Conservation (phyloP, 2,888 invertebrate species). For the Chaitophorus viminalis region DNA sequence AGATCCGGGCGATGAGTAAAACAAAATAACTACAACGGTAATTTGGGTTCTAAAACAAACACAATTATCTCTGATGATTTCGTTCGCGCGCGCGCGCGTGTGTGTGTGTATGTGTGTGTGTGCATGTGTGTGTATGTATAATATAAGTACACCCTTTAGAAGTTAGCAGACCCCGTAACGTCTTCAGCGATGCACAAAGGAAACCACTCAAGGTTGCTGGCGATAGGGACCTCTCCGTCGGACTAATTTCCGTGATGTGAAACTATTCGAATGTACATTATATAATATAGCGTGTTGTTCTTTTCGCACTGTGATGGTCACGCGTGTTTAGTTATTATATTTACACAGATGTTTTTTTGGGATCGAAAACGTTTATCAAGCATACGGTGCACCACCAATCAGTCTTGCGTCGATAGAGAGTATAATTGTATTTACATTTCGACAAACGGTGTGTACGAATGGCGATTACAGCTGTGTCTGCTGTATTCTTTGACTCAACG, state of each 20-base stretch:
- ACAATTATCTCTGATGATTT: conserved; percentile 24
- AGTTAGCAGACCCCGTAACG: neutral
- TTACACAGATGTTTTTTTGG: neutral
- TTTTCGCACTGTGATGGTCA: neutral
- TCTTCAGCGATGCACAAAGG: neutral
- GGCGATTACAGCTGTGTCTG: too few species aligned
- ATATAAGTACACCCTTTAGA: neutral
- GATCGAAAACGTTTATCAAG: neutral
- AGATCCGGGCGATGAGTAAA: neutral
- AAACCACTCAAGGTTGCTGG: neutral
- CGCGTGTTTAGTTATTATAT: neutral
- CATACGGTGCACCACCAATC: too few species aligned
- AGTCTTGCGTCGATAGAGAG: too few species aligned
- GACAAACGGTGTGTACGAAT: too few species aligned
- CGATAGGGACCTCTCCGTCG: neutral
- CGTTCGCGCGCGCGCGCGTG: neutral
- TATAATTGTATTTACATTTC: too few species aligned
- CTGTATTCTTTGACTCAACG: too few species aligned
- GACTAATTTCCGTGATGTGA: neutral
- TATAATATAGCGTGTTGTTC: neutral
- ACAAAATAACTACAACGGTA: neutral
- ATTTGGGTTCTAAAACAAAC: conserved; percentile 47
- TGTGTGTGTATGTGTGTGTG: too few species aligned
- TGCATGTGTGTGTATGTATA: too few species aligned
- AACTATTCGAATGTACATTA: neutral